Base-by-base conservation (phyloP, 2,797 vertebrate species). In the Melanotaenia trifasciata region DNA sequence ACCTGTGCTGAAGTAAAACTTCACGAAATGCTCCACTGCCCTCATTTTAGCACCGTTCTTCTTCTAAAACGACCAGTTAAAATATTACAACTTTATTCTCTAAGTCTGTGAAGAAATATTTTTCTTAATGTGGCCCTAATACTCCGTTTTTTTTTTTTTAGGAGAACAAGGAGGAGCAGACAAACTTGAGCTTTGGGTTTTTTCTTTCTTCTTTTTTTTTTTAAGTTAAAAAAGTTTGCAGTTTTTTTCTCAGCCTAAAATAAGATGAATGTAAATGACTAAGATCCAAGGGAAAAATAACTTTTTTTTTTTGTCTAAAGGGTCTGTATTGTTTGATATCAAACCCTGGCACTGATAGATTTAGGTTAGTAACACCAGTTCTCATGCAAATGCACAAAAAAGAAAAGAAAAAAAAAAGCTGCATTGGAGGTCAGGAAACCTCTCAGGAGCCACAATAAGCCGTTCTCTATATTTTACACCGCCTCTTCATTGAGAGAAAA, bases 231-330 rank as follows among this genome's bases (percentile, higher is more conserved):
- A 47, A 20, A 16, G 30, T 69, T 72, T 60, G 3, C 53, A 32
- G 50, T 65, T 75, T 65, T 26, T 57, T 28, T 26, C 20, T 72
- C 30, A n/a, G 43, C 62, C 70, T 51, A 40, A 78, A 82, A 45
- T 5, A 71, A 78, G 35, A 78, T 81, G 79, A 90, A 87, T 84
- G 76, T 80, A 73, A 59, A 62, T 14, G 16, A 65, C 38, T 66
- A 43, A 64, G 26, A 73, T n/a, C 69, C 22, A 36, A 51, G 16
- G 18, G 24, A 22, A 26, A 53, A 26, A 3, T 26, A 16, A 7
- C 16, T 30, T 16, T 16, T 28, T 6, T 12, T 28, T 26, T 26
- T 54, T 50, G 10, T 28, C 26, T 54, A 26, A 47, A 8, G 53
- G 53, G 53, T 12, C 28, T n/a, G 35, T n/a, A 16, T 38, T 64